Evolutionary conservation across 2,113 vertebrate genomes (phyloP).

Genomic region (Aleadryas rufinucha): DNA sequence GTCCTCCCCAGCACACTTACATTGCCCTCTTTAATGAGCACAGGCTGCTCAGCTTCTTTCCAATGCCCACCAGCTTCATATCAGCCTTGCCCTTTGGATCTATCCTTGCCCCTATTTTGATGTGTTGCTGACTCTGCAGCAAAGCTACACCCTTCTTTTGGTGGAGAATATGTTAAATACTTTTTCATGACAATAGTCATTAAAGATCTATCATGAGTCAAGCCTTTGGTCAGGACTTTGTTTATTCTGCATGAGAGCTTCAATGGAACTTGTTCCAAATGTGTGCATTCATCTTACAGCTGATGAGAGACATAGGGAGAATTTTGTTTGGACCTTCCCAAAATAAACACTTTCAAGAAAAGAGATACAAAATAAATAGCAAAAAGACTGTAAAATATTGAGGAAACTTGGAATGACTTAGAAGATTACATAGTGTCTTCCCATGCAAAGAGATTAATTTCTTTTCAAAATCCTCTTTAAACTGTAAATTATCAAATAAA

Average conservation of each 20-base stretch:
- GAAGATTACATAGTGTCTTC: conserved; percentile 38
- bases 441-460: conserved; percentile 1
- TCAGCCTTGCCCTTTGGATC: neutral
- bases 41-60: neutral
- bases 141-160: neutral
- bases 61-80: neutral
- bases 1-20: neutral
- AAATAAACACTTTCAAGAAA: conserved; percentile 56
- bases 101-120: neutral
- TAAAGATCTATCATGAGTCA: conserved; percentile 60
- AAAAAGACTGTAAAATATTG: conserved; percentile 44
- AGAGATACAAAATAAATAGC: conserved; percentile 63
- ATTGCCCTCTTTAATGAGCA: neutral
- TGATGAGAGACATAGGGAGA: conserved; percentile 51
- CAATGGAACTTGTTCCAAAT: conserved; percentile 47
- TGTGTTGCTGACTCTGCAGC: conserved; percentile 12
- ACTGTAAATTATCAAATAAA: conserved; percentile 14
- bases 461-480: conserved; percentile 18
- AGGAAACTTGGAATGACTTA: conserved; percentile 28
- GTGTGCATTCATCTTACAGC: conserved; percentile 38
- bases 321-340: conserved; percentile 61
- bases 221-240: conserved; percentile 40
- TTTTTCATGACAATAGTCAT: conserved; percentile 64
- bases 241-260: conserved; percentile 47
- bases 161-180: conserved; percentile 23